Base-by-base conservation (phyloP, 64 coral and sea anemone genomes). In the Trachythela sp. region DNA sequence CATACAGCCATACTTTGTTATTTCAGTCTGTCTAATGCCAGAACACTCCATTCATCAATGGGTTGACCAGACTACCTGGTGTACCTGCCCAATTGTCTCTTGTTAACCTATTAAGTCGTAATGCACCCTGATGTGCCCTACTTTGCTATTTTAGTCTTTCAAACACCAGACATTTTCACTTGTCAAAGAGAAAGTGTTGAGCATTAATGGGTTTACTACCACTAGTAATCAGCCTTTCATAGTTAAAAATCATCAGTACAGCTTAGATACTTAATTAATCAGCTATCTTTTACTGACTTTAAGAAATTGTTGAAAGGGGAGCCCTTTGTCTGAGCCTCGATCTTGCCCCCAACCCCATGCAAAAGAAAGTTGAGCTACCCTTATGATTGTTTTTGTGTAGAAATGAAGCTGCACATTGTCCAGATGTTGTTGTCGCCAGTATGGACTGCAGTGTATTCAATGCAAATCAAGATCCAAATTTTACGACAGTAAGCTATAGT, bases 321-420 rank as follows among this genome's bases (percentile, higher is more conserved):
- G 42, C 42, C 42, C n/a, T n/a, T n/a, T 6, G 42, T 45, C 11
- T 45, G 4, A 45, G 11, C 42, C 11, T 45, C 42, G 11, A 4
- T 45, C 42, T 11, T 45, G 42, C 42, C 42, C 11, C 4, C 42
- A 45, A 45, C n/a, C 42, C 11, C 42, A 45, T 45, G 11, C 42
- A 45, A 45, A 45, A 6, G 42, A 45, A 11, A 45, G 11, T 45
- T 45, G 4, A 45, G 42, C 42, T 45, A 45, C 42, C 42, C 11
- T 11, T 64, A n/a, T 64, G 20, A 64, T 80, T 80, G 2, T 30
- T 80, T 80, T 80, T 80, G 75, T 80, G 2, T 39, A 80, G 75
- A 80, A 22, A 80, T 80, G 75, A 80, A 80, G 75, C 75, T 37
- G 75, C 75, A 37, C 13, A 10, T 35, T 80, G 32, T 36, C 75